Evolutionary conservation across 2,888 invertebrate genomes (phyloP), one percentile per base, ranked within the genome.

Genomic region (Mallateleia sp.): DNA sequence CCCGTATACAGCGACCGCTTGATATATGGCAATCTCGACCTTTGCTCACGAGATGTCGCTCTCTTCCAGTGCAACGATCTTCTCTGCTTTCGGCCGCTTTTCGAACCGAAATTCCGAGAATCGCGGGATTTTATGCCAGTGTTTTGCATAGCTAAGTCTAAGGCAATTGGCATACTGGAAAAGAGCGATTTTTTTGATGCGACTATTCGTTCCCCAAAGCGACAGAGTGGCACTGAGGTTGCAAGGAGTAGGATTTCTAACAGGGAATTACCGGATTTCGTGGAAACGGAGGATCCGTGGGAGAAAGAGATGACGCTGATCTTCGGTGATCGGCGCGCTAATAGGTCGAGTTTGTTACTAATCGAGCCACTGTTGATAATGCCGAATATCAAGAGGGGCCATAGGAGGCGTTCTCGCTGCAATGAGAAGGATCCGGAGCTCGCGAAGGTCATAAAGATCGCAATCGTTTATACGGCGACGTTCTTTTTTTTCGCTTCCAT

Each of bases 381-480:
- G 93, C 96, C 96, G 89, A 95, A 96, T 75, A 89, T 94, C 91
- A 93, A 87, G 64, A 92, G 83, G 88, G 20, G 69, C 28, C 93
- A 94, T n/a, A 74, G 52, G 74, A 8, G 18, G 52, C 75, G 74
- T 20, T 79, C 85, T 89, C 89, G 34, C 88, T 92, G 42, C 90
- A 92, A 11, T 91, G 88, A 45, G 93, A 47, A 14, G 20, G 72
- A 72, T 24, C 47, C 94, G 9, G 96, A 96, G 89, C 95, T 96
- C 86, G 95, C 95, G 47, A 96, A 96, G 91, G 95, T 96, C 86
- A 94, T 95, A 24, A 95, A 95, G 92, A 95, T 96, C 88, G 95
- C 97, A 92, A 96, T 97, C 90, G 96, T 96, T 83, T 96, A 96
- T 92, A 96, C 96, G 38, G 94, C 96, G 74, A 95, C 96, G 50